phyloP scores from a whole-genome alignment of 2,888 invertebrate genomes.

The Tetanocera ferruginea region DNA sequence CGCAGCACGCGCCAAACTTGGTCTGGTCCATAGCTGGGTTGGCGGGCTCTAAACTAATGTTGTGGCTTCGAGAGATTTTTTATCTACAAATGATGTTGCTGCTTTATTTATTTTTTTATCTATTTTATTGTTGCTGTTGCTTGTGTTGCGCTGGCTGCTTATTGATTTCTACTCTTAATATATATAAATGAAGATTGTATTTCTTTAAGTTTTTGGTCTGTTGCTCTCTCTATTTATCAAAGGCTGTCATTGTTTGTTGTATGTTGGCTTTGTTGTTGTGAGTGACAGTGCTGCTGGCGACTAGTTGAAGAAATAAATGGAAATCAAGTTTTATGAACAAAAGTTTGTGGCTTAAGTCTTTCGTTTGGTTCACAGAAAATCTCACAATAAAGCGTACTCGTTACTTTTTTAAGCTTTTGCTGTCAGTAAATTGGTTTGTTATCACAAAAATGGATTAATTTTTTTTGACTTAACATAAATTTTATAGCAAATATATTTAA shows the following conservation, averaged over 20 bases:
- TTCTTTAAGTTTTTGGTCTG: not conserved
- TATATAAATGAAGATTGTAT: not conserved
- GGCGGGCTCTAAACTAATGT: not conserved
- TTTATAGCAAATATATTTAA: too few species aligned
- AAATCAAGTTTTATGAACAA: too few species aligned
- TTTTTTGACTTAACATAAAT: too few species aligned
- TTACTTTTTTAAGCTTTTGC: too few species aligned
- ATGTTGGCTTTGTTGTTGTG: not conserved
- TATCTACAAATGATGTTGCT: constrained; percentile 16
- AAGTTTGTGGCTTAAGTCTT: too few species aligned
- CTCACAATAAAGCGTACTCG: too few species aligned
- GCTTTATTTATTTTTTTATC: not conserved
- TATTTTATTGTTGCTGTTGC: not conserved
- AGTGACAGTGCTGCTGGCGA: not conserved
- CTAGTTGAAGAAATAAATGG: too few species aligned
- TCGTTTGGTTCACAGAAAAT: too few species aligned
- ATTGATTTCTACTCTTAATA: not conserved
- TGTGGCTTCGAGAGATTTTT: not conserved
- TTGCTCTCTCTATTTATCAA: not conserved
- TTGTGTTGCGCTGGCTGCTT: not conserved
- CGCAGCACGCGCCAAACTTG: constrained; percentile 11
- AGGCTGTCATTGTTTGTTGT: not conserved
- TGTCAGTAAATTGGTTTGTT: too few species aligned
- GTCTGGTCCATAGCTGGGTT: not conserved
- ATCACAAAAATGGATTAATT: too few species aligned